Evolutionary conservation across 2,113 vertebrate species (phyloP), one percentile per base, ranked within the genome.

Genomic region (Sturnus vulgaris): DNA sequence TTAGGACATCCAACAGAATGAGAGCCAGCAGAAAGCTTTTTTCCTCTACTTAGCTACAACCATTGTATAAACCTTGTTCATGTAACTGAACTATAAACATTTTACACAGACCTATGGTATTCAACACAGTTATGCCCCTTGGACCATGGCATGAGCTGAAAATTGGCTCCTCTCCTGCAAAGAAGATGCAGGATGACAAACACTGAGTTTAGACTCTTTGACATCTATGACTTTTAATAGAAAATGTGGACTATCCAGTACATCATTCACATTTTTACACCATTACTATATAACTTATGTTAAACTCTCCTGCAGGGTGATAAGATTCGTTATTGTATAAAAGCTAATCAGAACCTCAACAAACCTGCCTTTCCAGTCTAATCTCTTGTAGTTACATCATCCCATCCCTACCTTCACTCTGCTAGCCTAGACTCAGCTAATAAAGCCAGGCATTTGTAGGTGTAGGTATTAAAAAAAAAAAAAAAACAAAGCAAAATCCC

Each of bases 401-500:
- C 79, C 87, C 37, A 31, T 49, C 52, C 88, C 89, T 93, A 42
- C 13, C 22, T 94, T 91, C 61, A 25, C 68, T 70, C 69, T 86
- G 84, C 95, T 81, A 82, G 93, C 86, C 66, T 56, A 33, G 42
- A 79, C 86, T 91, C 53, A 70, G 21, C 49, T 96, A 85, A 96
- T 86, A 82, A 94, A 96, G 75, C 52, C 59, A 25, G 66, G 53
- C 79, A 44, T 35, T 47, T 73, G 70, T 46, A 69, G 8, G 49
- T 73, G 70, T 46, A 69, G 8, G 19, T 68, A 86, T 78, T 87
- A 63, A 94, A 94, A 88, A 65, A 33, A 23, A 44, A 33, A 17
- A 16, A n/a, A n/a, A 22, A 22, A 5, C 15, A 14, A 50, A 39
- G 10, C 23, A 61, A 93, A 70, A 92, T 96, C 14, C 9, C 24